A percentile compares a stretch with the other conserved stretches of the same genome.
Evolutionary conservation across 2,113 vertebrate species (phyloP).

Genomic region (Lepus timidus): DNA sequence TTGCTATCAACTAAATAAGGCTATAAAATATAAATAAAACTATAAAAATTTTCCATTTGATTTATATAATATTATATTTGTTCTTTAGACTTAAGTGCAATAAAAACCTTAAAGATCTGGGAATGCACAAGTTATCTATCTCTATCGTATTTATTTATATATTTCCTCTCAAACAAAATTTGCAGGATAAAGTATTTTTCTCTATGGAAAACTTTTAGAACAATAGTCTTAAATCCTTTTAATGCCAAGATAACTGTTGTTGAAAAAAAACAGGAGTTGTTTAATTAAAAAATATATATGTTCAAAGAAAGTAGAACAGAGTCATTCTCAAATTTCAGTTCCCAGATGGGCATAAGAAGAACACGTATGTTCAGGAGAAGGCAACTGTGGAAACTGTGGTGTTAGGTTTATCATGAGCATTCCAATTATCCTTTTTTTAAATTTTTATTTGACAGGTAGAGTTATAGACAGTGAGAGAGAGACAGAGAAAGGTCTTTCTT

Average conservation of each 20-base stretch:
- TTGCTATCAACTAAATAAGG: background rate
- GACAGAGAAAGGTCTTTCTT: too few species aligned
- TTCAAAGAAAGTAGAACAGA: background rate
- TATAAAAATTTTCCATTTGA: conserved; percentile 32
- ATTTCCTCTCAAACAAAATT: background rate
- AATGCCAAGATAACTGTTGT: background rate
- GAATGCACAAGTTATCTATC: background rate
- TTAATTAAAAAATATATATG: background rate
- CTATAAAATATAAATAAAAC: background rate
- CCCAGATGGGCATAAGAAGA: background rate
- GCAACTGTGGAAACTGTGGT: background rate
- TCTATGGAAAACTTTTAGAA: background rate
- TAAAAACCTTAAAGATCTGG: background rate
- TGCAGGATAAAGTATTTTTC: background rate
- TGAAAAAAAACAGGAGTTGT: background rate
- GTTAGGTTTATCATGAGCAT: background rate
- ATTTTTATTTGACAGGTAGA: too few species aligned
- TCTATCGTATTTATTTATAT: background rate
- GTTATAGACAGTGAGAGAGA: too few species aligned
- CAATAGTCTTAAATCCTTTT: background rate
- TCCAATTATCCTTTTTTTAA: background rate
- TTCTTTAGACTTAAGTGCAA: background rate
- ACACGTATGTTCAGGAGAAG: background rate
- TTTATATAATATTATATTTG: background rate
- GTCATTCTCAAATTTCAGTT: background rate